phyloP scores from a whole-genome alignment of 2,797 vertebrate genomes.

The Sarcoramphus papa region DNA sequence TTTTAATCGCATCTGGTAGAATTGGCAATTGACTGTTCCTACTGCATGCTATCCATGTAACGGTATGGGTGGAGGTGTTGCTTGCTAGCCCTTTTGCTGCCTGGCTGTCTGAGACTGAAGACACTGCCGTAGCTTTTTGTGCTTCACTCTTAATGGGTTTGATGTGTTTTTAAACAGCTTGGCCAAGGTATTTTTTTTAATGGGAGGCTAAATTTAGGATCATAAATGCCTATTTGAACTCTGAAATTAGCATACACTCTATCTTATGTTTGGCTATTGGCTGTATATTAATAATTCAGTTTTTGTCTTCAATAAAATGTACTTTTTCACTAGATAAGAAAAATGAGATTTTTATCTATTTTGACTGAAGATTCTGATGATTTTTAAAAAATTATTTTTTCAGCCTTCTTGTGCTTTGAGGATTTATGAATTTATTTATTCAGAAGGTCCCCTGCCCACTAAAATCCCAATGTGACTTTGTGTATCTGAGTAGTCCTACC shows the following conservation, averaged over 20 bases:
- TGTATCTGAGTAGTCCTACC: background rate
- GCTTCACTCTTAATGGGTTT: background rate
- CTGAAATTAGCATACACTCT: constrained; percentile 43
- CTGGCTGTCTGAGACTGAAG: background rate
- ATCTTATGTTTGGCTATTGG: constrained; percentile 26
- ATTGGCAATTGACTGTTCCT: background rate
- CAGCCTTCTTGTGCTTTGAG: background rate
- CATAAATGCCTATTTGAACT: constrained; percentile 39
- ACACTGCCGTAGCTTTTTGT: background rate
- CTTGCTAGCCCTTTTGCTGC: background rate
- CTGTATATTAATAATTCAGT: constrained; percentile 38
- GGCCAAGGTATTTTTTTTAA: background rate
- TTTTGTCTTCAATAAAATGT: constrained; percentile 38
- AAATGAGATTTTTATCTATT: constrained; percentile 35
- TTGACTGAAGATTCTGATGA: constrained; percentile 30
- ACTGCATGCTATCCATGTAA: fast-evolving
- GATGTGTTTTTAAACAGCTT: constrained; percentile 2
- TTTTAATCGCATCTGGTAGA: background rate
- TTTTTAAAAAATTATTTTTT: background rate
- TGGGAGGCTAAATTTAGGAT: constrained; percentile 39
- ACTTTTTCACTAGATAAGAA: constrained; percentile 4
- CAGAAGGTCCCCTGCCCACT: background rate
- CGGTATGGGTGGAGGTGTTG: background rate
- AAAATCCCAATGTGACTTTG: background rate
- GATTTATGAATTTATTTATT: constrained; percentile 32